Evolutionary conservation across 2,113 vertebrate genomes (phyloP).

Genomic region (Aix galericulata): DNA sequence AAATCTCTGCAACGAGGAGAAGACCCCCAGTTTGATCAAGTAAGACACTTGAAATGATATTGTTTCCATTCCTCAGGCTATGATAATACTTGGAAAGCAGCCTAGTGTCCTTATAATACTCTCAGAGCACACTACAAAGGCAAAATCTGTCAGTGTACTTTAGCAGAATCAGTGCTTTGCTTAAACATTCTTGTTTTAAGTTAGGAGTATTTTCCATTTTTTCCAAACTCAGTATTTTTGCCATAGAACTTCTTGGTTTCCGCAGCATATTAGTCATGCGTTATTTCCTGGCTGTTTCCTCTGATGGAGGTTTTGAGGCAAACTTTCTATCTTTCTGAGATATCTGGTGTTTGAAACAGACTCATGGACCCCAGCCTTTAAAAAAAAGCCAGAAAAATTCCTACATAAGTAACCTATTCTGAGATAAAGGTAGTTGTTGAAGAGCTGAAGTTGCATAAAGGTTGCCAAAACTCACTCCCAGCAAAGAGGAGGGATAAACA

Average conservation of each 20-base stretch:
- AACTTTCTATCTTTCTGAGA: background rate
- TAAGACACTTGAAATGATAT: constrained; percentile 71
- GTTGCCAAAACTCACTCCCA: background rate
- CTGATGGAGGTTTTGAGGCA: background rate
- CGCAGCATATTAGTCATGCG: background rate
- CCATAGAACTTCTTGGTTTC: background rate
- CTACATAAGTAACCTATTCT: background rate
- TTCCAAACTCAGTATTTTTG: background rate
- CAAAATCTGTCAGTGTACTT: background rate
- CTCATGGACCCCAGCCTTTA: fast-evolving
- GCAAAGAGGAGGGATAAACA: background rate
- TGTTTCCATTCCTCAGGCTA: background rate
- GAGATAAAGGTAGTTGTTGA: background rate
- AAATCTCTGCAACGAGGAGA: constrained; percentile 97
- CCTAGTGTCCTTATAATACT: background rate
- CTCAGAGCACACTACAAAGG: background rate
- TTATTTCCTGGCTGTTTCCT: background rate
- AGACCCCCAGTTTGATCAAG: constrained; percentile 98
- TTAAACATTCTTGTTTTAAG: background rate
- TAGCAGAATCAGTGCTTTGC: background rate
- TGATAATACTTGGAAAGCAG: background rate
- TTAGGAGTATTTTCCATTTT: background rate
- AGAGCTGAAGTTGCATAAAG: background rate
- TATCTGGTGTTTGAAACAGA: background rate
- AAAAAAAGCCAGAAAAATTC: background rate